Evolutionary conservation across 2,113 vertebrate genomes (phyloP), one percentile per base, ranked within the genome.

Genomic region (Halcyon malimbica): DNA sequence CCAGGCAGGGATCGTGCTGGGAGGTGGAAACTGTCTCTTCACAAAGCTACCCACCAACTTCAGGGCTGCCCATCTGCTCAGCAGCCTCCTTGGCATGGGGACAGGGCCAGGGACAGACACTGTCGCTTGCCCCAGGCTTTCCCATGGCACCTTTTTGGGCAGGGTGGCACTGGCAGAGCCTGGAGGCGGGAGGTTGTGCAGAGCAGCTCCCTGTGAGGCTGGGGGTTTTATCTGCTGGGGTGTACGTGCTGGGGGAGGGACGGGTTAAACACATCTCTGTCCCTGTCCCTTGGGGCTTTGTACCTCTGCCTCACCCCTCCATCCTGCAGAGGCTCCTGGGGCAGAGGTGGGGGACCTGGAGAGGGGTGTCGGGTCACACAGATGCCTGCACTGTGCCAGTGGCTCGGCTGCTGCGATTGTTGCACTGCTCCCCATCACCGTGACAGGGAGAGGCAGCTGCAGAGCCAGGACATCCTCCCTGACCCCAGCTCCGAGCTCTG

Each of bases 171-270:
- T 11, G 25, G 20, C 20, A 48, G 53, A 62, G 79, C 46, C 59
- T 1, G 0, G 44, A 18, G 37, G 46, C 14, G 17, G 50, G 35
- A 25, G 19, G 1, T 7, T 2, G 28, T 26, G 18, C 0, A 10
- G 19, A 7, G 76, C 56, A 37, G 69, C 56, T 53, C 75, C 2
- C 0, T 2, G 23, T 1, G 7, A 15, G 67, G 35, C 42, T 56
- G n/a, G 1, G 2, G 63, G 35, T 35, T 35, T 35, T 35, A 35
- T 7, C 35, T 35, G 35, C 35, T 9, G 33, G 37, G 28, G 5
- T 63, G 31, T 33, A 42, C 33, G 48, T 51, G n/a, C 28, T 8
- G 44, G 63, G 25, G 51, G 29, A 10, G 24, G 37, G n/a, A 59
- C 35, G 23, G 39, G 70, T 15, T 51, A 78, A 44, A 48, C 26